Conservation (phyloP, 2,888 invertebrate species). For the Thera obeliscata region DNA sequence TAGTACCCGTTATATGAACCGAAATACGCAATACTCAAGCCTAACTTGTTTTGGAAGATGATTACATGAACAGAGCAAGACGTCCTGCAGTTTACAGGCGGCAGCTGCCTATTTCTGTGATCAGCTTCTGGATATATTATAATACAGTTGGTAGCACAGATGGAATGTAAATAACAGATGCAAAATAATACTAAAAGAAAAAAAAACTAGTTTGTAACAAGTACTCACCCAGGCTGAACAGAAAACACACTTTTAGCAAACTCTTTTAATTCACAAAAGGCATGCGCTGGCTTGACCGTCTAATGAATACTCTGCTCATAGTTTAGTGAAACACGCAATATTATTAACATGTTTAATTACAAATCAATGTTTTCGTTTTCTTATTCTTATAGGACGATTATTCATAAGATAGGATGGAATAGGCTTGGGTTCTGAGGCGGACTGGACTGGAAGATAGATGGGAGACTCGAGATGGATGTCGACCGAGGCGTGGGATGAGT, state of each 20-base stretch:
- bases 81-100: background rate
- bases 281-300: conserved; percentile 29
- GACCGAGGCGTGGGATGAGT: conserved; percentile 66
- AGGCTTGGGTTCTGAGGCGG: conserved; percentile 37
- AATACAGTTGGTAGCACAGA: conserved; percentile 6
- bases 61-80: conserved; percentile 6
- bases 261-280: conserved; percentile 26
- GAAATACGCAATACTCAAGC: background rate
- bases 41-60: background rate
- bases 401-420: conserved; percentile 62
- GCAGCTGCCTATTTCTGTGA: conserved; percentile 8
- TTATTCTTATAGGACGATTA: conserved; percentile 50
- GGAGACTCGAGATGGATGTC: conserved; percentile 60
- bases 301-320: conserved; percentile 73
- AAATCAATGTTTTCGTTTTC: conserved; percentile 50
- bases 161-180: conserved; percentile 38
- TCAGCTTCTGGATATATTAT: conserved; percentile 2
- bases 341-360: conserved; percentile 57
- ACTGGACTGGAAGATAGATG: conserved; percentile 37
- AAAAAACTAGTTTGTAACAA: conserved; percentile 9
- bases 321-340: conserved; percentile 50
- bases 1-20: background rate
- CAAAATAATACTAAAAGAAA: conserved; percentile 20
- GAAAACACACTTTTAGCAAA: conserved; percentile 25
- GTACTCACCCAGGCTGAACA: conserved; percentile 24